phyloP scores from a whole-genome alignment of 37 sponge, comb jelly and placozoan species.

The Amphimedon queenslandica region DNA sequence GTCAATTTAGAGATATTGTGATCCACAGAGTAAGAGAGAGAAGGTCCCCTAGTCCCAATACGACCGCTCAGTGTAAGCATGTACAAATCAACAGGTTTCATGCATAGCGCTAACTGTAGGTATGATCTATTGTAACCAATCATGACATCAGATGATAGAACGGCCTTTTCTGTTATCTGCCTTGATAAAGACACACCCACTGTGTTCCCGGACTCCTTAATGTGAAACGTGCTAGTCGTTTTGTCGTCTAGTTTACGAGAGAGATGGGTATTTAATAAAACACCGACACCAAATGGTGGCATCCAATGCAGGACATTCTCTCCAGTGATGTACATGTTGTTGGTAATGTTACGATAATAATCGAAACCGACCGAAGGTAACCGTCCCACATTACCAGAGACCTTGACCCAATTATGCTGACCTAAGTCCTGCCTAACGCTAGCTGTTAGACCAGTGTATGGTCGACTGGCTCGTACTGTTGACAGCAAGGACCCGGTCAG shows the following conservation, averaged over 20 bases:
- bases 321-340: slow-evolving; percentile 33
- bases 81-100: slow-evolving; percentile 11
- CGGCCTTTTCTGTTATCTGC: slow-evolving; percentile 23
- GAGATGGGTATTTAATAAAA: slow-evolving; percentile 16
- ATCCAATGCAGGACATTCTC: not conserved
- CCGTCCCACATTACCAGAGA: slow-evolving; percentile 13
- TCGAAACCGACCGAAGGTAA: slow-evolving; percentile 27
- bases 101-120: slow-evolving; percentile 11
- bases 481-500: slow-evolving; percentile 33
- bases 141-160: not conserved
- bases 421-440: slow-evolving; percentile 30
- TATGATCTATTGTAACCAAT: slow-evolving; percentile 23
- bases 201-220: slow-evolving; percentile 29
- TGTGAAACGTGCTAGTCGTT: slow-evolving; percentile 20
- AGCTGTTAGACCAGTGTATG: slow-evolving; percentile 40
- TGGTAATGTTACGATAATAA: slow-evolving; percentile 32
- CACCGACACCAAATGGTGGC: slow-evolving; percentile 3
- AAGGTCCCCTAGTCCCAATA: slow-evolving; percentile 35
- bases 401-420: slow-evolving; percentile 52
- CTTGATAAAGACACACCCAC: slow-evolving; percentile 9
- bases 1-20: slow-evolving; percentile 50
- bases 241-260: slow-evolving; percentile 29
- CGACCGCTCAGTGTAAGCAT: slow-evolving; percentile 31
- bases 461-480: no score
- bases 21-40: slow-evolving; percentile 51